Base-by-base conservation (phyloP, 2,888 invertebrate genomes). In the Idaea straminata region DNA sequence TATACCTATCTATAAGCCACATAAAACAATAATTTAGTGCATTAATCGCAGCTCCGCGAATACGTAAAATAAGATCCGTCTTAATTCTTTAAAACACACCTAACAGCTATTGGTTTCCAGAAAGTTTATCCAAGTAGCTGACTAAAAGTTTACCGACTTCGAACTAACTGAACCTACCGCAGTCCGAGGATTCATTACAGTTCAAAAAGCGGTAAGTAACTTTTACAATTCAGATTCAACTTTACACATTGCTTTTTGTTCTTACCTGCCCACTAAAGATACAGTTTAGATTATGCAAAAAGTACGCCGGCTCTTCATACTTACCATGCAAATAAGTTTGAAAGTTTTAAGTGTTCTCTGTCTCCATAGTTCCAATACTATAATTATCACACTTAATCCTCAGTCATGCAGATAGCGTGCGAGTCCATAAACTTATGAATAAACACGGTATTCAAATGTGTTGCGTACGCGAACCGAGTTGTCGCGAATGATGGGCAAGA, bases 331-430 rank as follows among this genome's bases (percentile, higher is more conserved):
- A 72, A 71, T 75, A 73, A 76, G 71, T 75, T 68, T 67, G 47
- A 77, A 78, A 82, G 74, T 82, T 82, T 85, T 76, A 84, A 77
- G 81, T 84, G 69, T 78, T 81, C 71, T 80, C 76, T 81, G 82
- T 79, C 77, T 84, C 84, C 88, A 87, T 86, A 83, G 72, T 81
- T 84, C 77, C 73, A 74, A 77, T 66, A 68, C 61, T 70, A 74
- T 69, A 71, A 72, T 84, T 7, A 47, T 13, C 7, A 84, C 80
- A 79, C 75, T 70, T 79, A 81, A 81, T 84, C 83, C 82, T 72
- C 70, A 73, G 77, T 75, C 79, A 78, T 76, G 75, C 77, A 79
- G 77, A 77, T 68, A 76, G 74, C 69, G 75, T 82, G 79, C 79
- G 74, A 77, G 72, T 77, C 71, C 72, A 67, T 70, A 83, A 83